Conservation (phyloP, 2,113 vertebrate species). For the Agapornis roseicollis region DNA sequence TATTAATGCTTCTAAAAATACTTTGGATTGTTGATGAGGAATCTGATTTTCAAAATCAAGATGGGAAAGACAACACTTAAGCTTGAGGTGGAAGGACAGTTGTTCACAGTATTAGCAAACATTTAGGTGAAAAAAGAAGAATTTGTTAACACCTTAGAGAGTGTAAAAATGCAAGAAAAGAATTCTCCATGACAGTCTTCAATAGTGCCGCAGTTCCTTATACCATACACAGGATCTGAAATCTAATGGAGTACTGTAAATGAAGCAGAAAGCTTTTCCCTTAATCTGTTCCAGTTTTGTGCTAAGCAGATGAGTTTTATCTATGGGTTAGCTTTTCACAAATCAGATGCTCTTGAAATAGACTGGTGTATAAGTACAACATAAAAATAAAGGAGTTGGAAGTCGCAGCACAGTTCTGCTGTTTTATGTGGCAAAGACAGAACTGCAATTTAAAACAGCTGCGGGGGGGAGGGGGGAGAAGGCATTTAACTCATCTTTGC, state of each 20-base stretch:
- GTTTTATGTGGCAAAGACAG: not conserved
- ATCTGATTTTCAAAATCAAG: not conserved
- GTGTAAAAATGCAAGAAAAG: not conserved
- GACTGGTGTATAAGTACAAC: not conserved
- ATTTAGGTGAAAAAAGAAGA: not conserved
- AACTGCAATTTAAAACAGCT: not conserved
- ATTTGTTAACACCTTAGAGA: not conserved
- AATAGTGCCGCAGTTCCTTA: not conserved
- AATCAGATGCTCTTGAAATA: not conserved
- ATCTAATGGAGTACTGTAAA: not conserved
- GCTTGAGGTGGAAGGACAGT: not conserved
- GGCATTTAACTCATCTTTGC: not conserved
- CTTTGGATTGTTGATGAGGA: not conserved
- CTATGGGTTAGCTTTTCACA: not conserved
- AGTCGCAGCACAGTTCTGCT: not conserved
- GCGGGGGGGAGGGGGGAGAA: fast-evolving
- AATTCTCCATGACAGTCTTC: not conserved
- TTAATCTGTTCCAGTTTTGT: not conserved
- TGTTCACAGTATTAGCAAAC: not conserved
- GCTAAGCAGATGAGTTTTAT: not conserved
- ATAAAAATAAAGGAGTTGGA: not conserved
- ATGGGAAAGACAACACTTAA: not conserved
- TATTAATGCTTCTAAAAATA: not conserved
- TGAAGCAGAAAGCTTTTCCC: not conserved
- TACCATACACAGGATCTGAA: not conserved